Evolutionary conservation across 2,113 vertebrate species (phyloP).

Genomic region (Lycocorax pyrrhopterus): DNA sequence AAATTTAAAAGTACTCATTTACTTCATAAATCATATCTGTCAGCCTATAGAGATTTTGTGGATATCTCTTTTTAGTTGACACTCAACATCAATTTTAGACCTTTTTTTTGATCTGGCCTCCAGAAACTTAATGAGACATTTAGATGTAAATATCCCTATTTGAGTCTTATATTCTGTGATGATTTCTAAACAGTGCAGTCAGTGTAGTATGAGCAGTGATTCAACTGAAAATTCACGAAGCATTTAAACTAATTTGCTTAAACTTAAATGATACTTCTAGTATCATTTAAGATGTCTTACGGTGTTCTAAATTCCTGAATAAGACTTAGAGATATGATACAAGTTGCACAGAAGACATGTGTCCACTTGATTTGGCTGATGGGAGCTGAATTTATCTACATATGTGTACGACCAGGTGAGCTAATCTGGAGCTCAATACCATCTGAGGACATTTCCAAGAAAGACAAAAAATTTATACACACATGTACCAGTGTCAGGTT

Average conservation of each 20-base stretch:
- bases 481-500: background rate
- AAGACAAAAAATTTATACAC: background rate
- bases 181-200: background rate
- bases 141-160: background rate
- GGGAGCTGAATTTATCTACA: background rate
- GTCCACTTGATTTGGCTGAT: background rate
- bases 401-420: fast-evolving
- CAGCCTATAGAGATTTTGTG: background rate
- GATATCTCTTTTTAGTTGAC: background rate
- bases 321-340: background rate
- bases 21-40: background rate
- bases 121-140: background rate
- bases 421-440: background rate
- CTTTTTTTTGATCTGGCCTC: background rate
- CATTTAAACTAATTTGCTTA: background rate
- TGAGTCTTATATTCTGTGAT: background rate
- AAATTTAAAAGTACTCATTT: background rate
- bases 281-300: background rate
- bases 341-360: fast-evolving
- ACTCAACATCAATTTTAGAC: background rate
- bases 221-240: background rate
- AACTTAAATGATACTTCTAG: background rate
- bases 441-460: background rate
- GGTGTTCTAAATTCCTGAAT: background rate
- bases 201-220: background rate